These are phyloP conservation scores for Charanyca ferruginea DNA, from an alignment of 2,888 invertebrate species.

Conservation along the genomic window DNA sequence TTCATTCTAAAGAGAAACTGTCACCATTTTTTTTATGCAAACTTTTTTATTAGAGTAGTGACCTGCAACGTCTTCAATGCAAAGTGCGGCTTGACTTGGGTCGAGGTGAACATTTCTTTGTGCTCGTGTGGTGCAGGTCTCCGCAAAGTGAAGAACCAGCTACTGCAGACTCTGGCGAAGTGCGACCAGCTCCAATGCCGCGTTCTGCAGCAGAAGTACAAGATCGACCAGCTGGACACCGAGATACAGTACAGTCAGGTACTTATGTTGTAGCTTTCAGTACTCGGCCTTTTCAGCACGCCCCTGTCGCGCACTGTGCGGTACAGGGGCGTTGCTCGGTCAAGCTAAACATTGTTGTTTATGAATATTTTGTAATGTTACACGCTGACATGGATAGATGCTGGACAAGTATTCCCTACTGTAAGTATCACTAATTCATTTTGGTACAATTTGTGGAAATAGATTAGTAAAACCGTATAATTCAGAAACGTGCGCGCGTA, in stretches of 20 bases:
- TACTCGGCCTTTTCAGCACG: too few species aligned
- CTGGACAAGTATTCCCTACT: slow-evolving; percentile 96
- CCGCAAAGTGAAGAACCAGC: slow-evolving; percentile 92
- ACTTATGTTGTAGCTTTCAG: slow-evolving; percentile 70
- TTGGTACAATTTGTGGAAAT: neutral
- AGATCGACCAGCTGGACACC: slow-evolving; percentile 93
- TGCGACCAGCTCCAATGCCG: slow-evolving; percentile 92
- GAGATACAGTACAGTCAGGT: slow-evolving; percentile 96
- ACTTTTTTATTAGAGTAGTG: too few species aligned
- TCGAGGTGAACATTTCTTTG: neutral
- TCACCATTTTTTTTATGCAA: too few species aligned
- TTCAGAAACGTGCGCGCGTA: too few species aligned
- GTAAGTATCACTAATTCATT: slow-evolving; percentile 89
- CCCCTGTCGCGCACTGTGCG: too few species aligned
- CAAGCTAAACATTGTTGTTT: too few species aligned
- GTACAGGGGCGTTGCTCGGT: too few species aligned
- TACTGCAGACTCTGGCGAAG: slow-evolving; percentile 92
- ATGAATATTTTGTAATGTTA: slow-evolving; percentile 39
- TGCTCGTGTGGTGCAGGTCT: slow-evolving; percentile 84
- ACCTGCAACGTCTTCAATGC: too few species aligned
- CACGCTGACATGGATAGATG: slow-evolving; percentile 83
- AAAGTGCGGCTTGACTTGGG: too few species aligned
- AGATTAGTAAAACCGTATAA: too few species aligned
- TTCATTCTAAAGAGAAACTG: too few species aligned
- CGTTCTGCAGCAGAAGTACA: slow-evolving; percentile 92